phyloP scores from a whole-genome alignment of 2,113 vertebrate species.

The Polyodon spathula region DNA sequence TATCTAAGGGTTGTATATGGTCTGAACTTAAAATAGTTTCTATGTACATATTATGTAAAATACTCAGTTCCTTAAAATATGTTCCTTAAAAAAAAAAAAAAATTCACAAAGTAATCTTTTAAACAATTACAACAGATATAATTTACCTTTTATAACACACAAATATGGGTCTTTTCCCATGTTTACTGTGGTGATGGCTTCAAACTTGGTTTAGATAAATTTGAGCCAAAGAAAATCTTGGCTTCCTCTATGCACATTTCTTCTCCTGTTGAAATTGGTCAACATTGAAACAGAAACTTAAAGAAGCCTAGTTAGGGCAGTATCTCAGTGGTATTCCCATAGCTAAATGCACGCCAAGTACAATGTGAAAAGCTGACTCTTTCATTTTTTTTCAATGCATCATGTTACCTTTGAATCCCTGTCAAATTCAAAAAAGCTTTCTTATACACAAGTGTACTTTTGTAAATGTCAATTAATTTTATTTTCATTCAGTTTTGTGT shows the following conservation, averaged over 20 bases:
- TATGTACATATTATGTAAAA: no score
- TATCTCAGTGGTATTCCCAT: neutral
- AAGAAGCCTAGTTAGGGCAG: neutral
- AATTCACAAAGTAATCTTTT: neutral
- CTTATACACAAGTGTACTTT: neutral
- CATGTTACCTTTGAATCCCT: neutral
- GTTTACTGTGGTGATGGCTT: slow-evolving; percentile 1
- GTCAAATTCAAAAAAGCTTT: neutral
- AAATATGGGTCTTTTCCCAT: neutral
- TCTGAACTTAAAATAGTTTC: no score
- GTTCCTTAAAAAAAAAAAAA: no score
- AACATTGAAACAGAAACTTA: neutral
- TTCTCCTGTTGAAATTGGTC: neutral
- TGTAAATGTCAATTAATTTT: neutral
- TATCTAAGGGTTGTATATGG: no score
- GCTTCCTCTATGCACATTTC: neutral
- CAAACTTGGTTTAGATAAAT: neutral
- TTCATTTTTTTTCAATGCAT: neutral
- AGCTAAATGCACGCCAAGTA: neutral
- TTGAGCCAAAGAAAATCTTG: neutral
- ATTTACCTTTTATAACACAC: neutral
- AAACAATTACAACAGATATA: neutral
- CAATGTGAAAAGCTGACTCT: neutral
- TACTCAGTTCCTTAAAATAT: no score
- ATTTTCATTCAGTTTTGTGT: neutral